Percentiles rank a stretch among this genome's conserved stretches.
Conservation (phyloP, 2,113 vertebrate genomes). For the Genyomyrus donnyi region DNA sequence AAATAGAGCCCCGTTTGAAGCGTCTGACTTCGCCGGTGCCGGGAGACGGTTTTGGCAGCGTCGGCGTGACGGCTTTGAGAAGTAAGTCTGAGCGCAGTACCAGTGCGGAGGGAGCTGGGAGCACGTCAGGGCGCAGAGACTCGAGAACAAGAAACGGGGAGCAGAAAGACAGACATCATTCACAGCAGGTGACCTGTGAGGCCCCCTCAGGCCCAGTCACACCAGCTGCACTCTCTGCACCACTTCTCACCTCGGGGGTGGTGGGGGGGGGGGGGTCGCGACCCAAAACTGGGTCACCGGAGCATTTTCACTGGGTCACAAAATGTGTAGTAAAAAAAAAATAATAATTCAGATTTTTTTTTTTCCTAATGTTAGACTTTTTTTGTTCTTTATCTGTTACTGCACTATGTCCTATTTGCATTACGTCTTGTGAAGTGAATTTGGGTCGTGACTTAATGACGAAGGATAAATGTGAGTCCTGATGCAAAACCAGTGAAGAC, state of each 20-base stretch:
- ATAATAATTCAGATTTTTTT: not conserved
- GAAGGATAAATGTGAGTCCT: not conserved
- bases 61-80: conserved; percentile 2
- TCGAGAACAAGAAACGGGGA: not conserved
- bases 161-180: not conserved
- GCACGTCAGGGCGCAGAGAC: not conserved
- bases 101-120: not conserved
- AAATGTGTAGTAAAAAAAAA: not conserved
- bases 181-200: not conserved
- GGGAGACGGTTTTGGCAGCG: not conserved
- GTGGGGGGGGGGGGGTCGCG: not conserved
- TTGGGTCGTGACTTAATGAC: not conserved
- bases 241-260: not conserved
- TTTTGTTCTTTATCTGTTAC: not conserved
- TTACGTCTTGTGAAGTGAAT: not conserved
- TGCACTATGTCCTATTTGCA: not conserved
- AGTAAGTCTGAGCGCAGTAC: not conserved
- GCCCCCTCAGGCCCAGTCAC: not conserved
- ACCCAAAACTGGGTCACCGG: not conserved
- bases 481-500: not conserved
- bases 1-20: conserved; percentile 8
- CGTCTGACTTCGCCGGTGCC: not conserved
- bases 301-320: not conserved
- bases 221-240: not conserved
- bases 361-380: not conserved